phyloP scores from a whole-genome alignment of 2,797 vertebrate species.

The Lagodon rhomboides region DNA sequence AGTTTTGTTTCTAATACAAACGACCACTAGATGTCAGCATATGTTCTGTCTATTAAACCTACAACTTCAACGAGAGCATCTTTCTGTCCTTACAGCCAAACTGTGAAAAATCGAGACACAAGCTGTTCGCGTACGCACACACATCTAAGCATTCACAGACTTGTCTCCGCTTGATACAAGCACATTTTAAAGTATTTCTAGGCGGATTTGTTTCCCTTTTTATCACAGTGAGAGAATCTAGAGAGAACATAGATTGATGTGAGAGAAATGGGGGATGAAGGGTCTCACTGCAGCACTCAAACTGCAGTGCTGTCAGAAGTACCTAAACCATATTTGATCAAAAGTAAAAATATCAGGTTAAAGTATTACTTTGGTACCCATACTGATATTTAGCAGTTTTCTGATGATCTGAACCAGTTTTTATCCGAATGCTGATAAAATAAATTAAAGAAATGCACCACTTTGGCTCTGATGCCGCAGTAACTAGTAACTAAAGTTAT shows the following conservation, averaged over 20 bases:
- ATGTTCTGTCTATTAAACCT: background rate
- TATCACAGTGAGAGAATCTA: background rate
- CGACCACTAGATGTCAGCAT: constrained; percentile 67
- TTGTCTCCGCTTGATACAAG: background rate
- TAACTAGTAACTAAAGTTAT: too few relatives aligned
- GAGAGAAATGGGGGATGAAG: background rate
- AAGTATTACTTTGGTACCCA: too few relatives aligned
- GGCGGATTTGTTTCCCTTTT: background rate
- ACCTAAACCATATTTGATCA: too few relatives aligned
- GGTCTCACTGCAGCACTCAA: background rate
- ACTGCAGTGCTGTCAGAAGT: too few relatives aligned
- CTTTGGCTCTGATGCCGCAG: too few relatives aligned
- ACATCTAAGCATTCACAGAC: background rate
- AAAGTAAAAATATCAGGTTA: too few relatives aligned
- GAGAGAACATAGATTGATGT: background rate
- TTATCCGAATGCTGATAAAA: too few relatives aligned
- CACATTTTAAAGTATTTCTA: background rate
- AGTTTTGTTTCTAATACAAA: background rate
- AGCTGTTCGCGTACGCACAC: too few relatives aligned
- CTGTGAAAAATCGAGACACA: background rate
- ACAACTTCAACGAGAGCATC: background rate
- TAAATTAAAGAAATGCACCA: too few relatives aligned
- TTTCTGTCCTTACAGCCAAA: background rate
- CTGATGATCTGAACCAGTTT: too few relatives aligned
- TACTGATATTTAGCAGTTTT: too few relatives aligned